These are phyloP conservation scores for Chromoteleia sp. DNA, from an alignment of 2,888 invertebrate genomes.

Conservation along the genomic window DNA sequence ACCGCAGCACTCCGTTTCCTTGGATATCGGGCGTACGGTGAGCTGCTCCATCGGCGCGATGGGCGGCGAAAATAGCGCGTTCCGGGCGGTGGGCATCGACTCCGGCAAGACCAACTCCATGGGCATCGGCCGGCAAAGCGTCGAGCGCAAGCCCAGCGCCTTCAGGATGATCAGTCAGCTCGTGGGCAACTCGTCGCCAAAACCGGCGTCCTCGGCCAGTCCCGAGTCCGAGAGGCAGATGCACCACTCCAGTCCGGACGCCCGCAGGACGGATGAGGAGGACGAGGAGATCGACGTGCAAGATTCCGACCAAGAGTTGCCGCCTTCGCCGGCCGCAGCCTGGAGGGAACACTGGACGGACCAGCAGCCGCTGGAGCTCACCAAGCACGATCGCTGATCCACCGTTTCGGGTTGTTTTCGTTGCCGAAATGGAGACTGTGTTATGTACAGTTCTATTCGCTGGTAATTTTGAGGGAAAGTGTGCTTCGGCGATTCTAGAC, in stretches of 20 bases:
- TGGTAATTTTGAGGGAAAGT: conserved; percentile 20
- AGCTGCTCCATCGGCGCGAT: conserved; percentile 86
- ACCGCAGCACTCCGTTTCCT: conserved; percentile 82
- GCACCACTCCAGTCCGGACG: conserved; percentile 81
- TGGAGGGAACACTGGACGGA: conserved; percentile 83
- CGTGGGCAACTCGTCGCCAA: conserved; percentile 78
- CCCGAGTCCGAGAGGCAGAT: conserved; percentile 77
- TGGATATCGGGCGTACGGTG: conserved; percentile 80
- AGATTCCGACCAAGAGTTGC: conserved; percentile 89
- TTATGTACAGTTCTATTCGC: conserved; percentile 30
- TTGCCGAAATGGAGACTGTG: conserved; percentile 22
- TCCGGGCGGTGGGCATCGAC: conserved; percentile 89
- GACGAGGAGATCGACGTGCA: conserved; percentile 95
- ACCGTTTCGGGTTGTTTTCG: conserved; percentile 4
- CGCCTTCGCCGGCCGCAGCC: conserved; percentile 81
- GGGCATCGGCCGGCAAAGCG: conserved; percentile 26
- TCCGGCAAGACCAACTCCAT: conserved; percentile 60
- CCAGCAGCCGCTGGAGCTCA: conserved; percentile 89
- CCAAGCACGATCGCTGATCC: conserved; percentile 89
- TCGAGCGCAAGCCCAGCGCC: conserved; percentile 81
- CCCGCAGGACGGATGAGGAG: conserved; percentile 75
- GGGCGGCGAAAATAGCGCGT: conserved; percentile 96
- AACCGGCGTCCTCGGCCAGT: conserved; percentile 73
- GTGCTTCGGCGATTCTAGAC: conserved; percentile 5
- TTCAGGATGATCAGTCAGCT: conserved; percentile 83